These are phyloP conservation scores for Gadopsis bispinosus DNA, from an alignment of 2,797 vertebrate species.

Conservation along the genomic window DNA sequence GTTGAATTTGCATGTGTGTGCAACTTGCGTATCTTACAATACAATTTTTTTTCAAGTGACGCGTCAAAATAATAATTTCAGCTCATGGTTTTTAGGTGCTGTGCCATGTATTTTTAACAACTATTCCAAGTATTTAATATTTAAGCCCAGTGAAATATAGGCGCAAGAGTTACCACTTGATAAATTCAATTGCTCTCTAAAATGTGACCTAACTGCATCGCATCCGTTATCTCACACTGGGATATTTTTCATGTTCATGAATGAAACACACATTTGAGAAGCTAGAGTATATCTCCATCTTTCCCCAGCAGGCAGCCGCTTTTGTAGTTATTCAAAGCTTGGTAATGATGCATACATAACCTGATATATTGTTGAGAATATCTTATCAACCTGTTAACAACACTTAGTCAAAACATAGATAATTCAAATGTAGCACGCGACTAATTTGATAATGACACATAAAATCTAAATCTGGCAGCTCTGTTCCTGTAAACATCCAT, in stretches of 20 bases:
- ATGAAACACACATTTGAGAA: conserved; percentile 41
- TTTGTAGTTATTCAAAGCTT: conserved; percentile 60
- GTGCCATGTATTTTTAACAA: not conserved
- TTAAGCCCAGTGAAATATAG: not conserved
- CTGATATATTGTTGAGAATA: conserved; percentile 59
- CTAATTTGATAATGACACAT: conserved; percentile 67
- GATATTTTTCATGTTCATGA: conserved; percentile 52
- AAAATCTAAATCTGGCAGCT: conserved; percentile 57
- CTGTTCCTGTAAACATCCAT: conserved; percentile 55
- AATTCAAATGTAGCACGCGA: conserved; percentile 48
- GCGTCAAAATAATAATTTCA: not conserved
- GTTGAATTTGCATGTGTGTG: not conserved
- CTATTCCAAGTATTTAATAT: not conserved
- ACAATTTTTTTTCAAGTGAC: not conserved
- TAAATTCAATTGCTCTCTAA: conserved; percentile 14
- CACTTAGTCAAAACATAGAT: conserved; percentile 51
- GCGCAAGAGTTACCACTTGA: not conserved
- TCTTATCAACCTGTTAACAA: conserved; percentile 53
- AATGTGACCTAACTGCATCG: conserved; percentile 24
- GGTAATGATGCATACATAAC: conserved; percentile 65
- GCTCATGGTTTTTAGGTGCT: not conserved
- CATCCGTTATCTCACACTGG: conserved; percentile 29
- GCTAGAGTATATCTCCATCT: conserved; percentile 30
- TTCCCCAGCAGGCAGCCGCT: conserved; percentile 41
- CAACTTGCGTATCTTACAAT: not conserved